Base-by-base conservation (phyloP, 1,140 invertebrate species). In the Drepana arcuata region DNA sequence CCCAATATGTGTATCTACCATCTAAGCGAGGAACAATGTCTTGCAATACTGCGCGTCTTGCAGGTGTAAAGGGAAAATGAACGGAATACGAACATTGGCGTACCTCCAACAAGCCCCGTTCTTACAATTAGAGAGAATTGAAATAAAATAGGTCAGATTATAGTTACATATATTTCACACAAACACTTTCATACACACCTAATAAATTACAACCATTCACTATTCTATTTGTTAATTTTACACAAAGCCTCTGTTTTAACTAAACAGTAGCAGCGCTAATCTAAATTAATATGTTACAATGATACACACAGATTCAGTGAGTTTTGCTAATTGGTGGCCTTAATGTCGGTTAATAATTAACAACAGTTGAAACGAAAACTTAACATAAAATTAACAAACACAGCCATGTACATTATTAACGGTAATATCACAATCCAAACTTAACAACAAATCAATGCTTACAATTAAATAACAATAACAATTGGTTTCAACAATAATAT, bases 321-420 rank as follows among this genome's bases (percentile, higher is more conserved):
- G 21, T 33, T 34, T 41, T 15, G 32, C 29, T 41, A 23, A 18
- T 33, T 32, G 27, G 39, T 42, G 54, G 59, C 73, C 73, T 71
- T 81, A 81, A 81, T 79, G 77, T 58, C 72, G 72, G 77, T 49
- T 50, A 32, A 29, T 48, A 73, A 72, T 48, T 68, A 71, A 34
- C 39, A 66, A 72, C 53, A 65, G 65, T 71, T 66, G 69, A 77
- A 81, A 79, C 70, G 61, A 66, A 79, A 79, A 79, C 77, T 79
- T 71, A 81, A 81, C 70, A 73, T 77, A 79, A 81, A 81, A 78
- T 61, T 81, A 81, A 75, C 77, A 77, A 74, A 75, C 74, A 77
- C 74, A 81, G 77, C 77, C 77, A 70, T 68, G 33, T 58, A 59
- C 34, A 58, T 47, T 31, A 36, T 41, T 51, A 69, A 70, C 59